Conservation (phyloP, 2,113 vertebrate genomes). For the Globicephala melas region DNA sequence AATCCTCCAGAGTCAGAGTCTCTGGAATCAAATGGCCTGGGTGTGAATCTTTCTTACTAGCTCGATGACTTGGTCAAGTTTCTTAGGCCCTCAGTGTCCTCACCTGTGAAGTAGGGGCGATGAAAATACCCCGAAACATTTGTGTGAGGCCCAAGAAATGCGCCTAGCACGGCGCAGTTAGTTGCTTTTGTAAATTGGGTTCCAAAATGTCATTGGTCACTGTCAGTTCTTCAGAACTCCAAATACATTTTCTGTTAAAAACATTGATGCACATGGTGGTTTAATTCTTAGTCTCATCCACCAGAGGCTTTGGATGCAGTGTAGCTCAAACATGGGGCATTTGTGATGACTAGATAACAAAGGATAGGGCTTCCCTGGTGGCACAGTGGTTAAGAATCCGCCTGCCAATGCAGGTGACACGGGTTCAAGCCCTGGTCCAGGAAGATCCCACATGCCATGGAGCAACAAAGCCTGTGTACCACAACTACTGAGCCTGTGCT, state of each 20-base stretch:
- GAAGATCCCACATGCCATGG: too few species aligned
- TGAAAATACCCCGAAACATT: not conserved
- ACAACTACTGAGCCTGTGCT: too few species aligned
- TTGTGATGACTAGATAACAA: not conserved
- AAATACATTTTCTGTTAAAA: not conserved
- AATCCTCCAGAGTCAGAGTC: not conserved
- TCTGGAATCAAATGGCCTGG: not conserved
- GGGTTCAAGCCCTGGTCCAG: too few species aligned
- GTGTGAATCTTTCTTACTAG: not conserved
- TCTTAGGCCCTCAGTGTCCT: not conserved
- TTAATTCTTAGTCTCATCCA: not conserved
- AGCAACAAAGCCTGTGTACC: fast-evolving
- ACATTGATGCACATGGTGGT: not conserved
- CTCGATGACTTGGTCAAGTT: not conserved
- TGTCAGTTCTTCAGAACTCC: not conserved
- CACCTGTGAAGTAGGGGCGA: not conserved
- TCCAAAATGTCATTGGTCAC: not conserved
- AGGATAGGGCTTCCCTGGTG: not conserved
- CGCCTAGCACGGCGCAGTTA: not conserved
- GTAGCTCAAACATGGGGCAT: not conserved
- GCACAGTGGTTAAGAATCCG: too few species aligned
- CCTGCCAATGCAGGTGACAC: too few species aligned
- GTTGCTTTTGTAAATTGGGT: not conserved
- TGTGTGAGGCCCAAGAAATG: not conserved
- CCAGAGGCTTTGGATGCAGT: not conserved